phyloP scores from a whole-genome alignment of 2,113 vertebrate species.

The Sialia sialis region DNA sequence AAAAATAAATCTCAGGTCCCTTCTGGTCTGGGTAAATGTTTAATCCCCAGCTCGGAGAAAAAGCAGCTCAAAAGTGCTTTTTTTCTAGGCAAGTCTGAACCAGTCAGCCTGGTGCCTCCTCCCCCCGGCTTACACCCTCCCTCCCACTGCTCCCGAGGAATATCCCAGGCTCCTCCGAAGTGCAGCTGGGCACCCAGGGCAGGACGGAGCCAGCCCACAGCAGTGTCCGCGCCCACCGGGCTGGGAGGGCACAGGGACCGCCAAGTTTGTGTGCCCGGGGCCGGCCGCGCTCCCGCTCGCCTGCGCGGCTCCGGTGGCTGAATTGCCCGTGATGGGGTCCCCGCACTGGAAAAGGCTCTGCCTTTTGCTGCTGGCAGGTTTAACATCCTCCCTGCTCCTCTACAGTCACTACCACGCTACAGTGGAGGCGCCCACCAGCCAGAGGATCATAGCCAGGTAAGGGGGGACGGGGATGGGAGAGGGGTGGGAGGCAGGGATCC shows the following conservation, averaged over 20 bases:
- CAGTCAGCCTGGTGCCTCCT: constrained; percentile 49
- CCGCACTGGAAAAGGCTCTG: constrained; percentile 33
- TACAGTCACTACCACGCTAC: constrained; percentile 17
- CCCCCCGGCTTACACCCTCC: not conserved
- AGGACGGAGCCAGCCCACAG: not conserved
- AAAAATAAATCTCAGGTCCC: not conserved
- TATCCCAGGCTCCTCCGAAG: constrained; percentile 24
- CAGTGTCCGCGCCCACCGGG: not conserved
- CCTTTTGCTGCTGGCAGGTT: constrained; percentile 40
- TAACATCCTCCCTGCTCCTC: constrained; percentile 47
- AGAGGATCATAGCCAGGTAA: constrained; percentile 37
- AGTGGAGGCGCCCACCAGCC: not conserved
- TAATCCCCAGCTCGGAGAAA: not conserved
- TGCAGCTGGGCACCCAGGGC: not conserved
- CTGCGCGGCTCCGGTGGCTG: fast-evolving
- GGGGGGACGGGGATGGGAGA: not conserved
- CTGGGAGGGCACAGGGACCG: fast-evolving
- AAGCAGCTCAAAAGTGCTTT: constrained; percentile 20
- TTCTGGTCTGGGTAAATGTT: constrained; percentile 26
- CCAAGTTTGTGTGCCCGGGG: not conserved
- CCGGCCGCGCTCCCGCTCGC: not conserved
- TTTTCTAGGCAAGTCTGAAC: constrained; percentile 34
- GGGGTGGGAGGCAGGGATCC: not conserved
- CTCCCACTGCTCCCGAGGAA: not conserved
- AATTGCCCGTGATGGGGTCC: constrained; percentile 37